Conservation (phyloP, 23 tunicate genomes). For the Clavelina lepadiformis region DNA sequence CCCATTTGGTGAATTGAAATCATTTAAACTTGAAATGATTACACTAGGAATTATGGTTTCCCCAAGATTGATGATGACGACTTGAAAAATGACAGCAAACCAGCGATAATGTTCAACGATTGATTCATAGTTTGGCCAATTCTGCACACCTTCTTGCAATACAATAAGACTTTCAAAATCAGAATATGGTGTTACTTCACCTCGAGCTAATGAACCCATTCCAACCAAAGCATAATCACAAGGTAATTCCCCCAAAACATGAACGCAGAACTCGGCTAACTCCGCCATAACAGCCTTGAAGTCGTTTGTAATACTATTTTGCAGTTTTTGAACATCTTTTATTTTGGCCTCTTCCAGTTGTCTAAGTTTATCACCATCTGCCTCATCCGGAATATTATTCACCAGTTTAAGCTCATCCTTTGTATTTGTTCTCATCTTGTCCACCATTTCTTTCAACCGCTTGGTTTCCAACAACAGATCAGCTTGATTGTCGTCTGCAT, state of each 20-base stretch:
- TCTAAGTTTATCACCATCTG: neutral
- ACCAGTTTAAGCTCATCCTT: neutral
- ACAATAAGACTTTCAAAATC: slow-evolving; percentile 16
- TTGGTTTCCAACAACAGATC: neutral
- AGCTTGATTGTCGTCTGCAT: neutral
- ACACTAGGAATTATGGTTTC: slow-evolving; percentile 28
- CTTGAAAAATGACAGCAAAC: slow-evolving; percentile 26
- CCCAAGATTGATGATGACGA: slow-evolving; percentile 13
- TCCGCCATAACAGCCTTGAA: slow-evolving; percentile 1
- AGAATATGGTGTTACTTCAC: slow-evolving; percentile 15
- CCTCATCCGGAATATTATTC: neutral
- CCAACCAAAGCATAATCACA: slow-evolving; percentile 9
- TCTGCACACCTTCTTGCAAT: slow-evolving; percentile 6
- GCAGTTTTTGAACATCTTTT: neutral
- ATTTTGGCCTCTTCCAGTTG: slow-evolving; percentile 12
- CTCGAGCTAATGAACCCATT: slow-evolving; percentile 17
- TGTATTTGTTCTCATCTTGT: neutral
- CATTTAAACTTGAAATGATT: slow-evolving; percentile 21
- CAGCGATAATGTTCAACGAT: slow-evolving; percentile 9
- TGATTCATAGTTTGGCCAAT: neutral
- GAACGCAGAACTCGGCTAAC: neutral
- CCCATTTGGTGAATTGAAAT: too few relatives aligned
- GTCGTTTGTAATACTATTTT: neutral
- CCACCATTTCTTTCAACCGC: neutral
- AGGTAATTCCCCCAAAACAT: neutral